Conservation (phyloP, 2,113 vertebrate species). For the Phalacrocorax pelagicus region DNA sequence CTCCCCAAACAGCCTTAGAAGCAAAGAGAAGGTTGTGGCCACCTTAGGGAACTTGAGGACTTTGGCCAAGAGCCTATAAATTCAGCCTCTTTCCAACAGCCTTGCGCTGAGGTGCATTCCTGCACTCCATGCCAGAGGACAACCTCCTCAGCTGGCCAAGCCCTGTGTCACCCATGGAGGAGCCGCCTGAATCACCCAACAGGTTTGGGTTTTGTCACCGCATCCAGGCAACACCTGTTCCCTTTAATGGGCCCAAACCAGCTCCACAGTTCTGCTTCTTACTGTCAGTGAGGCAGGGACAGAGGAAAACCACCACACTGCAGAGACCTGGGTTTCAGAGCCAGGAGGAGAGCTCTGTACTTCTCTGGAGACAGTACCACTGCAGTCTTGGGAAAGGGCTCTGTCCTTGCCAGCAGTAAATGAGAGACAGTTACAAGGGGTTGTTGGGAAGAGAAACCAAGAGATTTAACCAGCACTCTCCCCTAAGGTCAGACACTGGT, state of each 20-base stretch:
- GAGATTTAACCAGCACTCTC: background rate
- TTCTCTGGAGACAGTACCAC: background rate
- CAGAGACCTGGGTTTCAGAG: background rate
- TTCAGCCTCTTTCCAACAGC: background rate
- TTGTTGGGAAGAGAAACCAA: background rate
- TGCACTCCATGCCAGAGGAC: background rate
- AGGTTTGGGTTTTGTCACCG: background rate
- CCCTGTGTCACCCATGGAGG: background rate
- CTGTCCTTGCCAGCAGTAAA: background rate
- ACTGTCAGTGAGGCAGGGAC: fast-evolving
- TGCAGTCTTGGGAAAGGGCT: background rate
- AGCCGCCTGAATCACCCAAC: background rate
- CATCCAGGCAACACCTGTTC: background rate
- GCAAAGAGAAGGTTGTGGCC: background rate
- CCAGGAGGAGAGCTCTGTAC: background rate
- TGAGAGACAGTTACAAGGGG: background rate
- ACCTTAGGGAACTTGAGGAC: background rate
- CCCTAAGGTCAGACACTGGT: background rate
- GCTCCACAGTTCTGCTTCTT: fast-evolving
- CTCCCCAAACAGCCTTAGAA: background rate
- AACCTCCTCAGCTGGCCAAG: background rate
- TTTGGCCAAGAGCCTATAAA: background rate
- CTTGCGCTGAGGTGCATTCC: background rate
- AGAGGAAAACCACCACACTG: fast-evolving
- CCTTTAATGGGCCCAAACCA: background rate